Percentiles rank a stretch among this genome's conserved stretches.
Evolutionary conservation across 1,140 invertebrate genomes (phyloP).

Genomic region (Cryptotermes secundus): DNA sequence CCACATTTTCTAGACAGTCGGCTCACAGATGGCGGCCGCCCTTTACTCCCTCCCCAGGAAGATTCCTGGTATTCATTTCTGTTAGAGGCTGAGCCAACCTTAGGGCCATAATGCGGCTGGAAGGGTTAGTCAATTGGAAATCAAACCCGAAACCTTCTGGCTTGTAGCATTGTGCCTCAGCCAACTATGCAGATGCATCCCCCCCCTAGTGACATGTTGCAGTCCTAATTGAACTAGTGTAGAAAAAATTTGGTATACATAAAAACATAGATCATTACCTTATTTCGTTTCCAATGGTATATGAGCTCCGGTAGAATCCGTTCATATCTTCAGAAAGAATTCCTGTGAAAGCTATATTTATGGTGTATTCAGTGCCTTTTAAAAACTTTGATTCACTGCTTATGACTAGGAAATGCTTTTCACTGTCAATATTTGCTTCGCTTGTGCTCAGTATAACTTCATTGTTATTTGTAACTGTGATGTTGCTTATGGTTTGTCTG

Average conservation of each 20-base stretch:
- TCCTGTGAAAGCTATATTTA: constrained; percentile 56
- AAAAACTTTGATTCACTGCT: constrained; percentile 39
- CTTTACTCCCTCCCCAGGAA: too few relatives aligned
- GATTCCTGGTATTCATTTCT: too few relatives aligned
- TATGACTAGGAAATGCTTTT: constrained; percentile 40
- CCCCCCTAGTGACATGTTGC: too few relatives aligned
- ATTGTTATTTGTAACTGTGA: constrained; percentile 39
- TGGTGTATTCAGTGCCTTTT: constrained; percentile 41
- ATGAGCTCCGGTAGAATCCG: constrained; percentile 81
- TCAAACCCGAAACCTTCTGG: too few relatives aligned
- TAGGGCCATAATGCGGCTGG: too few relatives aligned
- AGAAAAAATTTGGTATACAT: neutral
- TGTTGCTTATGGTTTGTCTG: constrained; percentile 21
- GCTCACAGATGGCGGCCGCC: too few relatives aligned
- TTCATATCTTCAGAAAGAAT: constrained; percentile 58
- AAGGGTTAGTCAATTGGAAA: too few relatives aligned
- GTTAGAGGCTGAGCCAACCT: too few relatives aligned
- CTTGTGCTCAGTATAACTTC: neutral
- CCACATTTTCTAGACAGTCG: too few relatives aligned
- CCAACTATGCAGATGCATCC: too few relatives aligned
- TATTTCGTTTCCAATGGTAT: constrained; percentile 47
- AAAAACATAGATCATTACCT: neutral
- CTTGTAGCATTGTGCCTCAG: too few relatives aligned
- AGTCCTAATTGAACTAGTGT: neutral
- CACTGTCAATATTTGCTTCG: neutral